These are phyloP conservation scores for Caenorhabditis auriculariae DNA, from an alignment of 2,888 invertebrate species.

Conservation along the genomic window DNA sequence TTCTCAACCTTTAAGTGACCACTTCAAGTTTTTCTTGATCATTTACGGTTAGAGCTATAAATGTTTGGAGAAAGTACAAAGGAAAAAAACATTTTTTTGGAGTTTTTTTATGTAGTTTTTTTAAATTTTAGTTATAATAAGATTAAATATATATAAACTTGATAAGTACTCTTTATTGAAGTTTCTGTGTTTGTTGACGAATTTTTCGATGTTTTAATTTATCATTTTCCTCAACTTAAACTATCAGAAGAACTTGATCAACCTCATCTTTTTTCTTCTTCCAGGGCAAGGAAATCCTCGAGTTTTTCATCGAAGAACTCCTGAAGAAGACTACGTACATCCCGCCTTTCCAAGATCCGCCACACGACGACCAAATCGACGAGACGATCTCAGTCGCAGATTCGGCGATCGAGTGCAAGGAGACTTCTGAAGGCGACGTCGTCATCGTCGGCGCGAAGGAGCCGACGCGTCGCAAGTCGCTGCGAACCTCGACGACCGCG, in stretches of 20 bases:
- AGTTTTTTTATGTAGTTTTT: too few relatives aligned
- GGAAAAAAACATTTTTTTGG: too few relatives aligned
- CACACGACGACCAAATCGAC: slow-evolving; percentile 10
- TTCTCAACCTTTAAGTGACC: too few relatives aligned
- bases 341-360: slow-evolving; percentile 16
- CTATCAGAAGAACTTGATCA: background rate
- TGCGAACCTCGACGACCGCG: background rate
- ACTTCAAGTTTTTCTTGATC: too few relatives aligned
- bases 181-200: background rate
- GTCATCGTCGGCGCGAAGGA: slow-evolving; percentile 2
- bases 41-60: too few relatives aligned
- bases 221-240: background rate
- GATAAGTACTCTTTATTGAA: background rate
- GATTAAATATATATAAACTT: too few relatives aligned
- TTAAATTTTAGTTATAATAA: too few relatives aligned
- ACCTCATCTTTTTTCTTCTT: slow-evolving; percentile 24
- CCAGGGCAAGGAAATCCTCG: slow-evolving; percentile 89
- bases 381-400: slow-evolving; percentile 15
- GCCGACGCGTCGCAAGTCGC: background rate
- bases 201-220: background rate
- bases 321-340: slow-evolving; percentile 67
- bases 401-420: slow-evolving; percentile 21
- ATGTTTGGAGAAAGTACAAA: too few relatives aligned
- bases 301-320: slow-evolving; percentile 81
- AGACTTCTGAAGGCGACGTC: slow-evolving; percentile 14